Conservation (phyloP, 53 echinoderm and acorn worm species). For the Holothuria scabra region DNA sequence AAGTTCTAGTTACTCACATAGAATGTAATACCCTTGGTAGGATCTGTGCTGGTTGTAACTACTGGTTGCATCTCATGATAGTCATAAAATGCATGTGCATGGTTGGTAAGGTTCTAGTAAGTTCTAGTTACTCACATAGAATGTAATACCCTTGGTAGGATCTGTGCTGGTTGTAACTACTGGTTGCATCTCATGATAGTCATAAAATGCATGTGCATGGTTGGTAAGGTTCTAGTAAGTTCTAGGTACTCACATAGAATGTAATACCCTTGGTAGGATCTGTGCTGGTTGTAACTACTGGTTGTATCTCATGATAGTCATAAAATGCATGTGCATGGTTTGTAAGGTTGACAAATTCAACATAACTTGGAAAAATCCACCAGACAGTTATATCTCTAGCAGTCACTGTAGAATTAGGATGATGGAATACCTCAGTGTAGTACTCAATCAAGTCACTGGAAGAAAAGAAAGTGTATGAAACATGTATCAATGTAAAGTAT, state of each 20-base stretch:
- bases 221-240: too few species aligned
- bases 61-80: conserved; percentile 61
- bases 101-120: too few species aligned
- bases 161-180: conserved; percentile 60
- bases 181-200: conserved; percentile 56
- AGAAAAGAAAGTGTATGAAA: too few species aligned
- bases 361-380: conserved; percentile 78
- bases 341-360: conserved; percentile 70
- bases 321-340: conserved; percentile 58
- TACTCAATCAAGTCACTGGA: conserved; percentile 69
- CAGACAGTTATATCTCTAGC: conserved; percentile 66
- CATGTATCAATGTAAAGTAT: too few species aligned
- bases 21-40: conserved; percentile 67
- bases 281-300: conserved; percentile 56
- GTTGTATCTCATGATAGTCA: conserved; percentile 56
- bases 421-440: conserved; percentile 73
- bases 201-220: conserved; percentile 12
- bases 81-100: conserved; percentile 27
- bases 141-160: conserved; percentile 65
- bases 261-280: conserved; percentile 68
- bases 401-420: conserved; percentile 69
- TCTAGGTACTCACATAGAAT: conserved; percentile 74
- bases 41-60: conserved; percentile 54
- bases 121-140: conserved; percentile 73
- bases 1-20: conserved; percentile 49